Evolutionary conservation across 2,888 invertebrate species (phyloP), one percentile per base, ranked within the genome.

Genomic region (Pristionchus fissidentatus): DNA sequence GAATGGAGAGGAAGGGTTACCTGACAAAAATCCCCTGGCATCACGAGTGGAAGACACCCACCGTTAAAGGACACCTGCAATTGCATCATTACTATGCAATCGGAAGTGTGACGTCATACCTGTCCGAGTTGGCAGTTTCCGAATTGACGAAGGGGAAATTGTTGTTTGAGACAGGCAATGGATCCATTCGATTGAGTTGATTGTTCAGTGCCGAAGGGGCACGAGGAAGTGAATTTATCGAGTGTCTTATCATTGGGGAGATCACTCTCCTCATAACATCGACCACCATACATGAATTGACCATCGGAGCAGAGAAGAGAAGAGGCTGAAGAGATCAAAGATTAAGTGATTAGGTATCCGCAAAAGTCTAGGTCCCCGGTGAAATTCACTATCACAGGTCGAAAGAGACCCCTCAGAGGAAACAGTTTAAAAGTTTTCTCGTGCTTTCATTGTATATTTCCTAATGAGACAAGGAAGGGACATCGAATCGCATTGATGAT

Each of bases 191-290:
- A 29, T 13, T 29, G 29, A 4, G 13, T 62, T n/a, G 35, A 62
- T n/a, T 10, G 5, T n/a, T 29, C 10, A 4, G n/a, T 13, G 3
- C 62, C 62, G 8, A 62, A 62, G 29, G 32, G 62, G 29, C 62
- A 62, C 5, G 62, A 62, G 29, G 29, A 62, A 5, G 35, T 62
- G 29, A 32, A 62, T 4, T 62, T 35, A 22, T 41, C 70, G n/a
- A 70, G 38, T 70, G 10, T 10, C 41, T 41, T n/a, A n/a, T 41
- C 49, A 26, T 22, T 46, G 5, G 46, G 46, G 0, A 77, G 49
- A 32, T 49, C 75, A 49, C 19, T 49, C 49, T 77, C 75, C 32
- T 77, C 75, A 46, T 77, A 77, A 15, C 75, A 77, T 32, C 75
- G 46, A 5, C 49, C 75, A 1, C 75, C 75, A 49, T 49, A 77